These are phyloP conservation scores for Limnodromus scolopaceus DNA, from an alignment of 2,797 vertebrate genomes.

Conservation along the genomic window DNA sequence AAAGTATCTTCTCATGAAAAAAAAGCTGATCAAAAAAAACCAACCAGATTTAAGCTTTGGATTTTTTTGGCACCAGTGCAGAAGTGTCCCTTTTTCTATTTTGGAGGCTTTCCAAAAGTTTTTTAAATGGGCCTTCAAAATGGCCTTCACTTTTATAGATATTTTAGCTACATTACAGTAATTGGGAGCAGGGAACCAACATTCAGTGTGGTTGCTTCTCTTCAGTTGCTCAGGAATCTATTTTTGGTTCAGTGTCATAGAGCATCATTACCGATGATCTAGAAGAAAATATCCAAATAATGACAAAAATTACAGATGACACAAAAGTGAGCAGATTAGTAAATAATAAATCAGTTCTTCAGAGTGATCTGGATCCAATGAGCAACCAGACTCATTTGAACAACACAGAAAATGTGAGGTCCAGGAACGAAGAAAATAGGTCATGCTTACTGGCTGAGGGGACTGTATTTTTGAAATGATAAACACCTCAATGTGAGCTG, in stretches of 20 bases:
- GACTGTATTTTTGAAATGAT: constrained; percentile 39
- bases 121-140: not conserved
- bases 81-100: not conserved
- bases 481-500: constrained; percentile 38
- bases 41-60: not conserved
- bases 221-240: not conserved
- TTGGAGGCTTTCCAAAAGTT: not conserved
- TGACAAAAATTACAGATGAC: not conserved
- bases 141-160: not conserved
- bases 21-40: not conserved
- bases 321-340: not conserved
- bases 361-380: not conserved
- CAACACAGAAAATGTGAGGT: not conserved
- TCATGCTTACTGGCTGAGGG: constrained; percentile 36
- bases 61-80: not conserved
- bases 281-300: constrained; percentile 11
- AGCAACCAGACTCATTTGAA: not conserved
- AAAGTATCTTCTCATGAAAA: not conserved
- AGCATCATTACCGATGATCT: not conserved
- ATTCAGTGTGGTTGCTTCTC: not conserved
- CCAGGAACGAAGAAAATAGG: constrained; percentile 45
- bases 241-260: not conserved
- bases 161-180: not conserved
- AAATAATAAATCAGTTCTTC: constrained; percentile 17
- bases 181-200: not conserved